A percentile compares a stretch with the other conserved stretches of the same genome.
phyloP scores from a whole-genome alignment of 2,797 vertebrate species.

The Gymnocypris eckloni region DNA sequence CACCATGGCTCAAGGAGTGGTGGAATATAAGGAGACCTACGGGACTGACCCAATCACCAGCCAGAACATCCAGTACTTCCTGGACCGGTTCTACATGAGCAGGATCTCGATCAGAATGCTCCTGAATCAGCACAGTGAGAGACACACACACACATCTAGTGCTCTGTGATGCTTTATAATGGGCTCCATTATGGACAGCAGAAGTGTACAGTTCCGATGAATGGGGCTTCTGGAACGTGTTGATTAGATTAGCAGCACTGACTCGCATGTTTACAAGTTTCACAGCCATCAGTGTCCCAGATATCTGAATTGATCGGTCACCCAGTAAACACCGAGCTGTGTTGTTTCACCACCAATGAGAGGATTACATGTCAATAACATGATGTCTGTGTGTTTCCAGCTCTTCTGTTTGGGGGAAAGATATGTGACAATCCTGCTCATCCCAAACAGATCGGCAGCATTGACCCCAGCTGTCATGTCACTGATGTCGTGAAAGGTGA shows the following conservation, averaged over 20 bases:
- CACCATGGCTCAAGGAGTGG: slow-evolving; percentile 97
- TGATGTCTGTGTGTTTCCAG: slow-evolving; percentile 70
- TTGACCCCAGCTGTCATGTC: slow-evolving; percentile 91
- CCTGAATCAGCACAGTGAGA: slow-evolving; percentile 98
- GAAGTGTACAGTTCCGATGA: not conserved
- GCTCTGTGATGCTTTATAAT: not conserved
- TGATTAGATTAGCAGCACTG: not conserved
- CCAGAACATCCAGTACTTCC: slow-evolving; percentile 97
- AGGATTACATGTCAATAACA: not conserved
- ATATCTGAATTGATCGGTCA: not conserved
- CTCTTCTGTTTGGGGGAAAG: slow-evolving; percentile 93
- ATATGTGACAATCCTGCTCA: slow-evolving; percentile 90
- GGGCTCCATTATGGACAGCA: no score
- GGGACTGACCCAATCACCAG: slow-evolving; percentile 94
- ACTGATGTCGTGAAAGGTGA: slow-evolving; percentile 92
- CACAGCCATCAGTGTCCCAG: not conserved
- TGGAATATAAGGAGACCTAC: slow-evolving; percentile 94
- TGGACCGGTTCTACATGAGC: slow-evolving; percentile 99
- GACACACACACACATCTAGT: not conserved
- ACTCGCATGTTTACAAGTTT: not conserved
- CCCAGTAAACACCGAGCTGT: not conserved
- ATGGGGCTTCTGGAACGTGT: not conserved
- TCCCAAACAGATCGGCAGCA: slow-evolving; percentile 97
- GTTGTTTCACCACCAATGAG: not conserved
- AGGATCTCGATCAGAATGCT: slow-evolving; percentile 99